Evolutionary conservation across 2,888 invertebrate species (phyloP).

Genomic region (Urechis unicinctus): DNA sequence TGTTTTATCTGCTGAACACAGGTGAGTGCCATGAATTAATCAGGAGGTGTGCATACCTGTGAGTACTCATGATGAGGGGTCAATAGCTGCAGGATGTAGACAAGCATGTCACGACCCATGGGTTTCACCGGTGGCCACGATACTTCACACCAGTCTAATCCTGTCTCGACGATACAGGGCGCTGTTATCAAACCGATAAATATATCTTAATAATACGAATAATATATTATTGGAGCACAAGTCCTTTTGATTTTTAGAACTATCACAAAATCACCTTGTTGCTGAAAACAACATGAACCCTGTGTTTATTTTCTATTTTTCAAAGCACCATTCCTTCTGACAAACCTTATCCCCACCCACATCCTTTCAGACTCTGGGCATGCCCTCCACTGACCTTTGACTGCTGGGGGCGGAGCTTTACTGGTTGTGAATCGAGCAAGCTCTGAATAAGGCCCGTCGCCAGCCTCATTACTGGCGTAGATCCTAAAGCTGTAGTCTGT

Average conservation of each 20-base stretch:
- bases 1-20: too few relatives aligned
- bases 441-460: constrained; percentile 72
- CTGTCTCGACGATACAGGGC: constrained; percentile 60
- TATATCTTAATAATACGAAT: too few relatives aligned
- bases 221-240: too few relatives aligned
- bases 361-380: not conserved
- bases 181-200: constrained; percentile 52
- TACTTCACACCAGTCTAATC: constrained; percentile 57
- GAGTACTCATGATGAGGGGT: constrained; percentile 8
- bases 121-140: constrained; percentile 64
- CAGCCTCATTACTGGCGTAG: constrained; percentile 77
- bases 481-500: constrained; percentile 78
- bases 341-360: not conserved
- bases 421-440: constrained; percentile 66
- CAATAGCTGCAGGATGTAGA: constrained; percentile 68
- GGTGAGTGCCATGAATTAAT: too few relatives aligned
- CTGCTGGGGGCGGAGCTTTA: constrained; percentile 73
- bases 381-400: constrained; percentile 56
- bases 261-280: too few relatives aligned
- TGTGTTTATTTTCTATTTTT: too few relatives aligned
- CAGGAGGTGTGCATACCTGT: too few relatives aligned
- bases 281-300: too few relatives aligned
- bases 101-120: constrained; percentile 61
- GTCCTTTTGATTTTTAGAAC: too few relatives aligned
- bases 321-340: not conserved